These are phyloP conservation scores for Dendrocopos noguchii DNA, from an alignment of 2,113 vertebrate genomes.

Conservation along the genomic window DNA sequence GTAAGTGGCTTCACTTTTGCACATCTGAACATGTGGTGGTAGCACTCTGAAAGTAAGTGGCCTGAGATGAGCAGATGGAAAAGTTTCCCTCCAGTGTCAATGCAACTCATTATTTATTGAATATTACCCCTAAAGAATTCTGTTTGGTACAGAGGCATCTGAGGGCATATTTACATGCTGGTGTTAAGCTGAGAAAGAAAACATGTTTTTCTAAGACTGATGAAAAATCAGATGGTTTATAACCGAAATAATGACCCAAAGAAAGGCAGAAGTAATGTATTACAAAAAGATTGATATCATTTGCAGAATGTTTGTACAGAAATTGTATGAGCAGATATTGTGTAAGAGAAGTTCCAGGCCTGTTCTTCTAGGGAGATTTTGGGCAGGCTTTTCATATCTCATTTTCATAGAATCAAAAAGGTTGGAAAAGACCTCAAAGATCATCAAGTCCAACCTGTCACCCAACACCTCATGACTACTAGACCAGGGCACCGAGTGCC, in stretches of 20 bases:
- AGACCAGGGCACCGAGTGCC: too few relatives aligned
- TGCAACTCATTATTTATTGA: neutral
- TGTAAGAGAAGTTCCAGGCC: neutral
- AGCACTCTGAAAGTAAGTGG: neutral
- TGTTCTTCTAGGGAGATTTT: neutral
- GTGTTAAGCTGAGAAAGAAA: neutral
- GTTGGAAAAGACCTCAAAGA: too few relatives aligned
- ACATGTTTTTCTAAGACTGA: neutral
- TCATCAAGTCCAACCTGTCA: too few relatives aligned
- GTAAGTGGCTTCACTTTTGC: neutral
- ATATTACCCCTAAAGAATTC: neutral
- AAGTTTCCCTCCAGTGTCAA: neutral
- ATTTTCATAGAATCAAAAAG: neutral
- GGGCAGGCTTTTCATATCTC: neutral
- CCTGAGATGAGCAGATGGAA: neutral
- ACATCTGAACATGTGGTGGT: neutral
- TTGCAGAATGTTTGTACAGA: neutral
- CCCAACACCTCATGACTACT: too few relatives aligned
- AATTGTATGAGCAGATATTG: neutral
- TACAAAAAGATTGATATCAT: neutral
- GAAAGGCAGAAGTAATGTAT: neutral
- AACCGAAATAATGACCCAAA: neutral
- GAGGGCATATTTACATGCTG: neutral
- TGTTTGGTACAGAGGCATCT: neutral
- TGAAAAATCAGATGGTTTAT: neutral